Base-by-base conservation (phyloP, 53 echinoderm and acorn worm genomes). In the Antedon mediterranea region DNA sequence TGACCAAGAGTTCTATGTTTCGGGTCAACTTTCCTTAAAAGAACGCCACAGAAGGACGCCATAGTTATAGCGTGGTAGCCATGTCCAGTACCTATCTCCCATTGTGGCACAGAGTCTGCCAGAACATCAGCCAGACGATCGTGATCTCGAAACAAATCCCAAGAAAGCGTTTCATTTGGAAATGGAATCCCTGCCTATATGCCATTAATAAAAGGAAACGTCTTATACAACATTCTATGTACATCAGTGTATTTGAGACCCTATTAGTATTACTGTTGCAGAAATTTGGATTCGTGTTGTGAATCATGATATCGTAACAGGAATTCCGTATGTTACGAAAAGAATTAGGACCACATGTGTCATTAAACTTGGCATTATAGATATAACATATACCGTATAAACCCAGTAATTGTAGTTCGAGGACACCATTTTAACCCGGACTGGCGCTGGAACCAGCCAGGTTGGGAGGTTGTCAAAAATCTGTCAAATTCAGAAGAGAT, bases 31-130 rank as follows among this genome's bases (percentile, higher is more conserved):
- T 91, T 80, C 29, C 84, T 34, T 15, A 94, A 75, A 26, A 94
- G 79, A 28, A 87, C 88, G 34, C 80, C 82, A 27, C 73, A 72
- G 3, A 87, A 76, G 4, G 84, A 80, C 0, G 89, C 91, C 7
- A 77, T 71, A 3, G 88, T 75, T 28, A 95, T 26, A 34, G 82
- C 70, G 73, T 95, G 95, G 79, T 95, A 95, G 0, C 95, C 95
- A 31, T 89, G 89, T 23, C 75, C 84, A 0, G 82, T 86, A 27
- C 95, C 91, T 32, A 89, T 89, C 34, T 89, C 74, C 95, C 95
- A 95, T 13, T 74, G 0, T 0, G 85, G 91, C 0, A 83, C 72
- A 33, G 85, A 70, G 27, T 33, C 78, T 0, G 89, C 91, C 31
- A 94, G 78, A 0, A 87, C 82, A 43, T 80, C 28, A 3, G 84